Conservation (phyloP, 1,140 invertebrate species). For the Armadillidium nasatum region DNA sequence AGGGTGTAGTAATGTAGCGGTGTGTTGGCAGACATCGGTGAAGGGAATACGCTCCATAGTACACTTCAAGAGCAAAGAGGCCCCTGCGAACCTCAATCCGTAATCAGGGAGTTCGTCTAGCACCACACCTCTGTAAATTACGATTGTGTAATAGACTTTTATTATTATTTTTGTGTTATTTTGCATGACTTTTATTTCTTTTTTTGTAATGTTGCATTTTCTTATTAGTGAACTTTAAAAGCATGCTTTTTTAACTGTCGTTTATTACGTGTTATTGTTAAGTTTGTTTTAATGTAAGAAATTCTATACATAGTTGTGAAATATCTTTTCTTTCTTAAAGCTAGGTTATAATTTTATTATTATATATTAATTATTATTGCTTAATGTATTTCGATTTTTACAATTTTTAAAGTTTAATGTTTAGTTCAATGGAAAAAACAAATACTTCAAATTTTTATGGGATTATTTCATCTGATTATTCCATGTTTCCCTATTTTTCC, state of each 20-base stretch:
- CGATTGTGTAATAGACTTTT: not conserved
- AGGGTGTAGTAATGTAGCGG: not conserved
- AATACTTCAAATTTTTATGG: no score
- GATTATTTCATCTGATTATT: no score
- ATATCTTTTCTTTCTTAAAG: no score
- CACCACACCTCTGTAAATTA: not conserved
- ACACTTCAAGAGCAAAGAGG: not conserved
- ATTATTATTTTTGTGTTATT: not conserved
- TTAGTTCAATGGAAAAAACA: no score
- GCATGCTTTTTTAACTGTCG: not conserved
- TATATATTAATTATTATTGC: no score
- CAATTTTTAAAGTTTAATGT: no score
- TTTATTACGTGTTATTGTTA: not conserved
- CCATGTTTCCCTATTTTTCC: no score
- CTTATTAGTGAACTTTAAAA: no score
- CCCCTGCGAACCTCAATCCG: not conserved
- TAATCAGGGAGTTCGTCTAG: not conserved
- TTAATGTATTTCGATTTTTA: no score
- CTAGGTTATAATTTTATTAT: no score
- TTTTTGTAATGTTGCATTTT: no score
- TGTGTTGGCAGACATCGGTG: slow-evolving; percentile 8
- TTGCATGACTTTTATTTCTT: not conserved
- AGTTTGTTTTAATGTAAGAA: not conserved
- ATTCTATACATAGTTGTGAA: no score
- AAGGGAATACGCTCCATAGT: slow-evolving; percentile 5